phyloP scores from a whole-genome alignment of 2,113 vertebrate genomes.

The Zosterops lateralis region DNA sequence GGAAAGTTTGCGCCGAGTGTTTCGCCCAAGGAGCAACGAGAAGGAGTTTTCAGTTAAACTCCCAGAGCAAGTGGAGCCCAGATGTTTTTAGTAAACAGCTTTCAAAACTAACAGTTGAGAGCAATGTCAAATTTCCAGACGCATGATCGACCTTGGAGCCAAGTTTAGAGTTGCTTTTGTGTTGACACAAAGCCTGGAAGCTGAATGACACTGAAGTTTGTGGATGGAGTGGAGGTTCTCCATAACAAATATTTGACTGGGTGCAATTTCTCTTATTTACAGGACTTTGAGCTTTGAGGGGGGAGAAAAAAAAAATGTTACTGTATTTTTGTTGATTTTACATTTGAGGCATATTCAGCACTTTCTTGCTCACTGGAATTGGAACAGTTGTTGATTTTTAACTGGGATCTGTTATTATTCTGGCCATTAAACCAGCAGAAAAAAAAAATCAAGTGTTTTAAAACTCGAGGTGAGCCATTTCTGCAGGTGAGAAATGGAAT shows the following conservation, averaged over 20 bases:
- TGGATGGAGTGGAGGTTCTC: background rate
- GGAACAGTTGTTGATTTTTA: background rate
- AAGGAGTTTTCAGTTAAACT: background rate
- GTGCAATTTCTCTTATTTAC: background rate
- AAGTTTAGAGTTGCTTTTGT: slow-evolving; percentile 28
- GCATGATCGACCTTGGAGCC: background rate
- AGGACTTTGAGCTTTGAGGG: slow-evolving; percentile 3
- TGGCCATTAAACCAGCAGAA: background rate
- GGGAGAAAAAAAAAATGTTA: background rate
- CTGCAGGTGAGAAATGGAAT: background rate
- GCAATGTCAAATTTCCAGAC: slow-evolving; percentile 11
- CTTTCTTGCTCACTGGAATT: background rate
- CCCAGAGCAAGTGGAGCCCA: background rate
- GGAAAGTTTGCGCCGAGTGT: background rate
- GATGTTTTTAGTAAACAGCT: slow-evolving; percentile 5
- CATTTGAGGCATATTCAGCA: background rate
- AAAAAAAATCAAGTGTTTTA: background rate
- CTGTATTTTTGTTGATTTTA: background rate
- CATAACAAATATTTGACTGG: slow-evolving; percentile 20
- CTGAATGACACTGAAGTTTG: background rate
- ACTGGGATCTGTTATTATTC: background rate
- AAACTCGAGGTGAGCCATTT: background rate
- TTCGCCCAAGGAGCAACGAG: background rate
- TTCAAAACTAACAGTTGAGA: background rate
- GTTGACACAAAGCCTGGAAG: slow-evolving; percentile 8